Conservation (phyloP, 2,888 invertebrate genomes). For the Metallyticus violacea region DNA sequence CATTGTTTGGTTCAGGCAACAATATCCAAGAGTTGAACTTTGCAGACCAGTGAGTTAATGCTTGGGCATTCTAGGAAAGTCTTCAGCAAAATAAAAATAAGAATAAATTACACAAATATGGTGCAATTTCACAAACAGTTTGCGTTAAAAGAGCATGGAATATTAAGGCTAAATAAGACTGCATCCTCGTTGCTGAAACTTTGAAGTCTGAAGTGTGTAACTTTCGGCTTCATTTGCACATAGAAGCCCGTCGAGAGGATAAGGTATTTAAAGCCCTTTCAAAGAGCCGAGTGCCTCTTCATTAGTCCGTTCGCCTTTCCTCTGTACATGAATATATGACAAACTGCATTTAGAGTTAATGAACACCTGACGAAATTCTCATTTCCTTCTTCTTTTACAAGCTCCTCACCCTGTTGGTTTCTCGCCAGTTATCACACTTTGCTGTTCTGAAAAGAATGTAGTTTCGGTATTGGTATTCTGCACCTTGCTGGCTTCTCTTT, state of each 20-base stretch:
- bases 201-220: neutral
- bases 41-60: no score
- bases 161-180: no score
- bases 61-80: no score
- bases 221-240: neutral
- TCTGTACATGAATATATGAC: neutral
- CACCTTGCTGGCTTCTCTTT: no score
- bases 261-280: neutral
- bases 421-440: neutral
- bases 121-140: no score
- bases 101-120: no score
- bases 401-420: neutral
- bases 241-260: neutral
- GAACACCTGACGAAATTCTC: neutral
- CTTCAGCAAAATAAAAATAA: no score
- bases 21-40: no score
- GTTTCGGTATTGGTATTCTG: no score
- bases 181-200: no score
- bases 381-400: neutral
- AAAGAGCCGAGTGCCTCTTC: neutral
- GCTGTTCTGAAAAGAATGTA: neutral
- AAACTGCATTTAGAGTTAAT: neutral
- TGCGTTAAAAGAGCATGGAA: no score
- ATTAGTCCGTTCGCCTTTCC: neutral
- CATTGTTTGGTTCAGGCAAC: no score